Base-by-base conservation (phyloP, 2,797 vertebrate species). In the Hozukius guyotensis region DNA sequence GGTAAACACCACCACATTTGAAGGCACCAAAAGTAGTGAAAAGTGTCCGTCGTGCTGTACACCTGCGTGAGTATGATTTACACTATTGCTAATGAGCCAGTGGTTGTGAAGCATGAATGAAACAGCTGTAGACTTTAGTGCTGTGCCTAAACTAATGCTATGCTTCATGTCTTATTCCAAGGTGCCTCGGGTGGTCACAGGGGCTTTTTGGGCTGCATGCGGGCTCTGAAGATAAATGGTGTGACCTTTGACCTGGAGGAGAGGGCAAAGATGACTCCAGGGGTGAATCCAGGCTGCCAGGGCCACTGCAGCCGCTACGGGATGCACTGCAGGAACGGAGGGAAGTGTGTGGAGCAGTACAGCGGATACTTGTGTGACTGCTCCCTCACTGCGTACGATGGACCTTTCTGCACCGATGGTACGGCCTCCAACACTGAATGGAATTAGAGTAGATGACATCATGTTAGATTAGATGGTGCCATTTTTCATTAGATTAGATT, bases 161-260 rank as follows among this genome's bases (percentile, higher is more conserved):
- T 34, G 13, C 7, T 61, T 29, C 1, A 3, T 34, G 6, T 73
- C 14, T 66, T 32, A 1, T 72, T 59, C 1, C 6, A 92, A 99
- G 98, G 98, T 73, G 97, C 98, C 0, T 98, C 97, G 0, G 97
- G 97, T 8, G 98, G 97, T 59, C 98, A 99, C 89, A 96, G 96
- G 56, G 97, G 98, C 12, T 98, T 99, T 90, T 95, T 99, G 9
- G 99, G 99, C 52, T 99, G 99, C 84, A 98, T 99, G 82, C 97
- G 97, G 2, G 96, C 97, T 1, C 92, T 99, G 72, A 96, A 95
- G 90, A 96, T 99, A 93, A 99, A 98, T 0, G 98, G 98, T 0
- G 90, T 97, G 72, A 97, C 96, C 0, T 93, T 98, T 84, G 97
- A 99, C 94, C 95, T 99, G 66, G 97, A 98, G 70, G 96, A 96